phyloP scores from a whole-genome alignment of 1,140 invertebrate species.

The Eupristina koningsbergeri region DNA sequence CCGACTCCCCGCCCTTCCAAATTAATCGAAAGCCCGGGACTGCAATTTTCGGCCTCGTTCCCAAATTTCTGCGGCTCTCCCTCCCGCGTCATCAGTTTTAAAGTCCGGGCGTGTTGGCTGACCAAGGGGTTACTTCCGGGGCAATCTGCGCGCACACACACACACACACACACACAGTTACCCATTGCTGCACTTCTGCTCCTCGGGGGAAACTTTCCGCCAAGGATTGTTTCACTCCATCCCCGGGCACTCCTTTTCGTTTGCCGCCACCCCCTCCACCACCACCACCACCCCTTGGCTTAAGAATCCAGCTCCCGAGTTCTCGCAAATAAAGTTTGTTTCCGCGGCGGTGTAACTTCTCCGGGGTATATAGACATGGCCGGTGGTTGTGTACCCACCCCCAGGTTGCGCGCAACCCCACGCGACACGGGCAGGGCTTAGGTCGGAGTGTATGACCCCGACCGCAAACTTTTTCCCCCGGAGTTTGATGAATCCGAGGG shows the following conservation, averaged over 20 bases:
- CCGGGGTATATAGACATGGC: too few relatives aligned
- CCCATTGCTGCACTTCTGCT: neutral
- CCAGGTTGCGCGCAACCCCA: too few relatives aligned
- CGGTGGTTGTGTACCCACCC: too few relatives aligned
- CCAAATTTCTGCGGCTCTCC: neutral
- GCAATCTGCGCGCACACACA: constrained; percentile 24
- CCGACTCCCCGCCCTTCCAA: neutral
- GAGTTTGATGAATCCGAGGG: neutral
- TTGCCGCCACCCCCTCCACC: neutral
- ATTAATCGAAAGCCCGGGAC: constrained; percentile 48
- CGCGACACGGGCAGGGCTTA: neutral
- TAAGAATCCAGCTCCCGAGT: neutral
- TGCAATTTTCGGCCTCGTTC: constrained; percentile 30
- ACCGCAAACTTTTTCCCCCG: neutral
- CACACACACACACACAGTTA: neutral
- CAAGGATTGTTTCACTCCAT: constrained; percentile 27
- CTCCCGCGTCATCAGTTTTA: constrained; percentile 44
- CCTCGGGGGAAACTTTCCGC: constrained; percentile 20
- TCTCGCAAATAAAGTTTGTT: constrained; percentile 32
- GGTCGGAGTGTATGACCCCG: neutral
- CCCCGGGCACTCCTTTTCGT: neutral
- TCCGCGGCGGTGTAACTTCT: neutral
- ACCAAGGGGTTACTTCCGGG: constrained; percentile 1
- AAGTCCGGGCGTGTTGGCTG: constrained; percentile 29
- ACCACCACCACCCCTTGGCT: neutral